Conservation (phyloP, 2,797 vertebrate species). For the Valencia hispanica region DNA sequence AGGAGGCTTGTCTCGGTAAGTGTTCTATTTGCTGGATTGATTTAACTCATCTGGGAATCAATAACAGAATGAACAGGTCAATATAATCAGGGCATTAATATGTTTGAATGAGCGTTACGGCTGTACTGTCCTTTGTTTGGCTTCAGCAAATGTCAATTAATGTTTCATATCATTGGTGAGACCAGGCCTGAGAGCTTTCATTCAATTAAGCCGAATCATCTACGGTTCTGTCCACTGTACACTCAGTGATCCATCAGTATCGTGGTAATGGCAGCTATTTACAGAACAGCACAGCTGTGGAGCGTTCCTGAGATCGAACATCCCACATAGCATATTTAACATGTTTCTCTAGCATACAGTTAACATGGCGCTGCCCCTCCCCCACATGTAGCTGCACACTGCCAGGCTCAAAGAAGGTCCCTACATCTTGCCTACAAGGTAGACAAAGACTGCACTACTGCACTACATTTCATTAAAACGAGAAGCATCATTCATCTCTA, state of each 20-base stretch:
- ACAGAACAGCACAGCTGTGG: conserved; percentile 5
- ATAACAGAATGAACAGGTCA: conserved; percentile 65
- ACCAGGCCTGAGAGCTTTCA: conserved; percentile 77
- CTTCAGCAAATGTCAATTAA: conserved; percentile 83
- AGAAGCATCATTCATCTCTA: neutral
- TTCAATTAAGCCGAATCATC: conserved; percentile 80
- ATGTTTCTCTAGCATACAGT: neutral
- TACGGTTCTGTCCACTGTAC: conserved; percentile 64
- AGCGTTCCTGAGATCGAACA: neutral
- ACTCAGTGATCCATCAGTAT: conserved; percentile 70
- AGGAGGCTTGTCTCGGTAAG: conserved; percentile 21
- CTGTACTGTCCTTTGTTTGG: conserved; percentile 79
- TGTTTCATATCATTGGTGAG: conserved; percentile 72
- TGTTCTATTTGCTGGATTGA: conserved; percentile 62
- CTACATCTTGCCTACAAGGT: too few species aligned
- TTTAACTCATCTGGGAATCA: conserved; percentile 69
- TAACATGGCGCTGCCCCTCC: neutral
- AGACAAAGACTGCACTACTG: too few species aligned
- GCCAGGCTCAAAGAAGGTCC: neutral
- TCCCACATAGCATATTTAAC: neutral
- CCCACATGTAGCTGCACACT: neutral
- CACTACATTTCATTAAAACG: too few species aligned
- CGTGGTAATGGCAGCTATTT: conserved; percentile 65
- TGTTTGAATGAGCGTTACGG: conserved; percentile 71
- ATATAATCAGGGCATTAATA: conserved; percentile 75